Evolutionary conservation across 2,797 vertebrate species (phyloP).

Genomic region (Chanos chanos): DNA sequence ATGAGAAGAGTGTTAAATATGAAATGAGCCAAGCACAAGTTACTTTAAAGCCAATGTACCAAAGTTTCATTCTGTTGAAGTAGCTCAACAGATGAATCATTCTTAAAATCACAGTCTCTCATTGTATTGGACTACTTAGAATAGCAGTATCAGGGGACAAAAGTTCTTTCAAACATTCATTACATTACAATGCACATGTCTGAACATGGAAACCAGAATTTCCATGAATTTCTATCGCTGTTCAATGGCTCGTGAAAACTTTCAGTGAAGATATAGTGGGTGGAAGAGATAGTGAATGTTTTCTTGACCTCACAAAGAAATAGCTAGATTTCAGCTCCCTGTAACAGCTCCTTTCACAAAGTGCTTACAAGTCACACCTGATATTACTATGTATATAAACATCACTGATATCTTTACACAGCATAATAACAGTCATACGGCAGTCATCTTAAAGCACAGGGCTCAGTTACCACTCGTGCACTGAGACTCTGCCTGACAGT

Average conservation of each 20-base stretch:
- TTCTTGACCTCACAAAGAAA: conserved; percentile 7
- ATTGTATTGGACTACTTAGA: not conserved
- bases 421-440: conserved; percentile 14
- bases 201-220: not conserved
- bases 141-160: too few species aligned
- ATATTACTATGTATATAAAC: conserved; percentile 38
- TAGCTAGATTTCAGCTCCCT: not conserved
- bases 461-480: conserved; percentile 20
- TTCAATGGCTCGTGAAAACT: too few species aligned
- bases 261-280: too few species aligned
- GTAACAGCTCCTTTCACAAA: too few species aligned
- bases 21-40: conserved; percentile 8
- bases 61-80: not conserved
- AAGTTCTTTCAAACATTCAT: too few species aligned
- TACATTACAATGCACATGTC: not conserved
- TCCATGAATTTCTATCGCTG: too few species aligned
- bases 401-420: conserved; percentile 38
- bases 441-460: conserved; percentile 26
- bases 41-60: conserved; percentile 1
- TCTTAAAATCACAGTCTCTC: not conserved
- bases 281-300: too few species aligned
- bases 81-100: conserved; percentile 19
- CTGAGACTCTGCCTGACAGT: conserved; percentile 27
- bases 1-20: conserved; percentile 12
- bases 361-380: conserved; percentile 39